Evolutionary conservation across 2,888 invertebrate genomes (phyloP), one percentile per base, ranked within the genome.

Genomic region (Smittia aterrima): DNA sequence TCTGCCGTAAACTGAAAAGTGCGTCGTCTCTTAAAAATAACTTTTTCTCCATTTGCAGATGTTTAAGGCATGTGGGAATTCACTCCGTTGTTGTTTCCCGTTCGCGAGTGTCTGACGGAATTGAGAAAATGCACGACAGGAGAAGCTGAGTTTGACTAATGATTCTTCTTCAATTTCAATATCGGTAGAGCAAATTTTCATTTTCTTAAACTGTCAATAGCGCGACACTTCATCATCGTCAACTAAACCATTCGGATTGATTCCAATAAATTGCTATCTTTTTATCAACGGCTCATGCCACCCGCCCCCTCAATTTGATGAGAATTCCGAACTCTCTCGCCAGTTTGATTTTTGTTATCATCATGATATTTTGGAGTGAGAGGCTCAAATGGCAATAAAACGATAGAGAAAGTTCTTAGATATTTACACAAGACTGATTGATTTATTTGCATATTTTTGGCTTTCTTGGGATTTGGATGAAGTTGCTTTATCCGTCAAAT

Each of bases 371-470:
- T 58, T 18, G 2, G 18, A 58, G 11, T 47, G 53, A 16, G 53
- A n/a, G 13, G 9, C 13, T 11, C n/a, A 53, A 53, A 53, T 4
- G 58, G 13, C 58, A 22, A 22, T 22, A 18, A 9, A 18, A 9
- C 22, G 6, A 18, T 22, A 62, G 7, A 3, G 27, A 40, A 41
- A n/a, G 16, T 16, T 68, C 47, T 3, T 4, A 58, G 70, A n/a
- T 54, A 70, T 70, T 70, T 11, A 53, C 53, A 7, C 18, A n/a
- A n/a, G 47, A 25, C 25, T 70, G 70, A 70, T 70, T 70, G 70
- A 70, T 70, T 70, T 70, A 70, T 70, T 70, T 70, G 70, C 70
- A 70, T 70, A 64, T 41, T 32, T 53, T 70, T 70, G 20, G 58
- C 9, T 18, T 58, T 58, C 22, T 58, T 58, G 13, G 58, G 9